Evolutionary conservation across 2,888 invertebrate species (phyloP), one percentile per base, ranked within the genome.

Genomic region (Lasioglossum morio): DNA sequence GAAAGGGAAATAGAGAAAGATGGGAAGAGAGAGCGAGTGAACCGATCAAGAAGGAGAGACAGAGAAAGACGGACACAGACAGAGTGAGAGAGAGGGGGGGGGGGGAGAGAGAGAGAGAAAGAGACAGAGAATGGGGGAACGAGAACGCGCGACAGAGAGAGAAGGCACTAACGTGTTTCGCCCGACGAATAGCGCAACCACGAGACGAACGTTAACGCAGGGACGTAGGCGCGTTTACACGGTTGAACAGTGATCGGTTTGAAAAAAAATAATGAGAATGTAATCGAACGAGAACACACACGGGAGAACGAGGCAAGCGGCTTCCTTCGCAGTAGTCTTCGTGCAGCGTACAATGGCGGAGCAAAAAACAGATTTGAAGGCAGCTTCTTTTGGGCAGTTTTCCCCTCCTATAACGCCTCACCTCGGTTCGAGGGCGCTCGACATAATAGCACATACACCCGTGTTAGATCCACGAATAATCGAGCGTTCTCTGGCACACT

Each of bases 281-380:
- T 77, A 70, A 46, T 72, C 57, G 72, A 85, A 82, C 60, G 82
- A 75, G 82, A 88, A 85, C 81, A 81, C 70, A 77, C 70, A 77
- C 82, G 86, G 69, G 69, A 63, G 88, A 89, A 87, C 80, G 82
- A 86, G 85, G 77, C 82, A 79, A 87, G 86, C 86, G 86, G 86
- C 86, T 90, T 85, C 89, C 85, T 90, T 86, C 88, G 90, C 89
- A 83, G 81, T 77, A 86, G 85, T 88, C 86, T 84, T 84, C 23
- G 86, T 84, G 81, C 78, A 85, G 91, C 88, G 90, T 92, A 91
- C 93, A 92, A 92, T 92, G 92, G 92, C 92, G 92, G 92, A 92
- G 90, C 90, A 91, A 89, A 90, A 91, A 90, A 89, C 88, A 91
- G 90, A 86, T 89, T 87, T 86, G 81, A 85, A 85, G 87, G 82